These are phyloP conservation scores for Tetramorium simillimum DNA, from an alignment of 1,140 invertebrate genomes.

Conservation along the genomic window DNA sequence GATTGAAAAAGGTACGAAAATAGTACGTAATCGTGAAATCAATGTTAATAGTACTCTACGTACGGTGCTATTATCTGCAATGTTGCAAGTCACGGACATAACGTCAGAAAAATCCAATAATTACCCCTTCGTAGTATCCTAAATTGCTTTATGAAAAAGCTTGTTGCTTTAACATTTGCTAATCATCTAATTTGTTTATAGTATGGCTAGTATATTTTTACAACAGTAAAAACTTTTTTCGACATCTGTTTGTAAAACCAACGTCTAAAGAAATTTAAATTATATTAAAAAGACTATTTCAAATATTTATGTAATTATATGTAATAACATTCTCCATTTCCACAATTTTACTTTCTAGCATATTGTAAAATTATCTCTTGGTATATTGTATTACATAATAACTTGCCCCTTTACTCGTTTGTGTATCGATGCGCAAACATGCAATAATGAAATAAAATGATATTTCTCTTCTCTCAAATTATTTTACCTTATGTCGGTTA, in stretches of 20 bases:
- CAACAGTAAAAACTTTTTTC: neutral
- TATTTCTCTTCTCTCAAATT: neutral
- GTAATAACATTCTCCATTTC: neutral
- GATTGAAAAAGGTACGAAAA: neutral
- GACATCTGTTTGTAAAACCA: neutral
- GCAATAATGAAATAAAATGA: neutral
- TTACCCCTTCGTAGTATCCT: neutral
- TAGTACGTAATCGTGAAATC: slow-evolving; percentile 20
- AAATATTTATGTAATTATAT: neutral
- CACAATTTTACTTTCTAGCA: neutral
- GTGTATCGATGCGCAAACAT: no score
- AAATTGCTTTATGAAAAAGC: slow-evolving; percentile 10
- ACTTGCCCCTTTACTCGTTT: neutral
- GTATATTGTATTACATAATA: neutral
- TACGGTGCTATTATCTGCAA: neutral
- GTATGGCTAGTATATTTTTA: neutral
- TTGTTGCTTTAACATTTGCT: neutral
- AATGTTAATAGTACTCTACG: slow-evolving; percentile 18
- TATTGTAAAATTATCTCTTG: neutral
- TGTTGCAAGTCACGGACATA: slow-evolving; percentile 22
- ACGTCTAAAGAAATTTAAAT: neutral
- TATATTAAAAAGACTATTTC: neutral
- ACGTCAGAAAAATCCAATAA: slow-evolving; percentile 14
- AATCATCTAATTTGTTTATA: neutral
- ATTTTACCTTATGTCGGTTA: neutral